Evolutionary conservation across 2,888 invertebrate species (phyloP), one percentile per base, ranked within the genome.

Genomic region (Chouioia cunea): DNA sequence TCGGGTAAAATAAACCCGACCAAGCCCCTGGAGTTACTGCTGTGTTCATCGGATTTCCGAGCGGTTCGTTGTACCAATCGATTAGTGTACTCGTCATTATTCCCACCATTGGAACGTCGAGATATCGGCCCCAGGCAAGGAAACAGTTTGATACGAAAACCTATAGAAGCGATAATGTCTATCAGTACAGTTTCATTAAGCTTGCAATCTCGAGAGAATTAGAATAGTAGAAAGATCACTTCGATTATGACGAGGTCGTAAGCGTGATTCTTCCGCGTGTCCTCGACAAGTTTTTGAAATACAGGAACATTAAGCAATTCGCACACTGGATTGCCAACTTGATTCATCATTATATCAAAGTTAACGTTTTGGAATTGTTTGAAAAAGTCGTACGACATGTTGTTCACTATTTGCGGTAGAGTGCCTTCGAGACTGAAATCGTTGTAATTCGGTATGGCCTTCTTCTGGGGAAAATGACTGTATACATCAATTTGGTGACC

Each of bases 401-500:
- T 85, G 44, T 84, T 85, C n/a, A 79, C 56, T 4, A 79, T 15
- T 0, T 10, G 4, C 0, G 76, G 75, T 0, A 78, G 0, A 6
- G 73, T 73, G 0, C 81, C 81, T 0, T 54, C 50, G 1, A 84
- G 2, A 60, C 77, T 81, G 18, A 81, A 76, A 6, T 84, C 80
- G 0, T 50, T 78, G 56, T 82, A 83, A 76, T 84, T 84, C 0
- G 77, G 73, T 14, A 77, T 58, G 3, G 79, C 72, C 8, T 65
- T 46, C 18, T 48, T 48, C 8, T 79, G 78, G 0, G 81, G 79
- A 68, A 83, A 84, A 22, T 81, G 82, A 4, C 79, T 79, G 23
- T 86, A 70, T 0, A 86, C 82, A 43, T 86, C 86, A 1, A 88
- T 86, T 65, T 87, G 86, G 73, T 89, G 89, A 0, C 89, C 87